Evolutionary conservation across 2,113 vertebrate genomes (phyloP).

Genomic region (Psittacula cyanocephala): DNA sequence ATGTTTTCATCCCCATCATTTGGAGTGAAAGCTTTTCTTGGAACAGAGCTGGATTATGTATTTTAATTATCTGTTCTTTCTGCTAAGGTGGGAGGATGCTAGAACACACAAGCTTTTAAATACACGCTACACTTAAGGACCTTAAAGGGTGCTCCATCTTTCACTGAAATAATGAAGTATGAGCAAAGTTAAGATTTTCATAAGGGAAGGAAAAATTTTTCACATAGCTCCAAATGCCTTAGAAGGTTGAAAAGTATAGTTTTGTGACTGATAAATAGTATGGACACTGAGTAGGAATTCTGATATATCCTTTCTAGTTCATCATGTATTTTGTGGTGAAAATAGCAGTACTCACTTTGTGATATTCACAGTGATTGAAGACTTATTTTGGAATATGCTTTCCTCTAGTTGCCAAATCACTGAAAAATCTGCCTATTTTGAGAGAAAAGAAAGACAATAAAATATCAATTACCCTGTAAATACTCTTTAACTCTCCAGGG

Average conservation of each 20-base stretch:
- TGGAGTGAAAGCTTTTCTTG: neutral
- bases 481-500: neutral
- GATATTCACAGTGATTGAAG: slow-evolving; percentile 24
- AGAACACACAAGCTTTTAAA: neutral
- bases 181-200: neutral
- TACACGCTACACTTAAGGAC: neutral
- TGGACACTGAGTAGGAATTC: neutral
- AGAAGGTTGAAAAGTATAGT: neutral
- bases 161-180: neutral
- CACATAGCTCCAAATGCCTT: neutral
- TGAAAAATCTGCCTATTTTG: slow-evolving; percentile 34
- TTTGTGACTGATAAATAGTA: neutral
- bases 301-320: neutral
- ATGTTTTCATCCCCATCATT: neutral
- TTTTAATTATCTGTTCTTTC: neutral
- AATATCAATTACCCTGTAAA: neutral
- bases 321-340: neutral
- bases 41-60: neutral
- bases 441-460: neutral
- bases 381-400: neutral
- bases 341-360: slow-evolving; percentile 42
- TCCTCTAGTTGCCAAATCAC: slow-evolving; percentile 64
- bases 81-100: neutral
- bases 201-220: neutral
- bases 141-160: neutral